phyloP scores from a whole-genome alignment of 2,797 vertebrate species.

The Alca torda region DNA sequence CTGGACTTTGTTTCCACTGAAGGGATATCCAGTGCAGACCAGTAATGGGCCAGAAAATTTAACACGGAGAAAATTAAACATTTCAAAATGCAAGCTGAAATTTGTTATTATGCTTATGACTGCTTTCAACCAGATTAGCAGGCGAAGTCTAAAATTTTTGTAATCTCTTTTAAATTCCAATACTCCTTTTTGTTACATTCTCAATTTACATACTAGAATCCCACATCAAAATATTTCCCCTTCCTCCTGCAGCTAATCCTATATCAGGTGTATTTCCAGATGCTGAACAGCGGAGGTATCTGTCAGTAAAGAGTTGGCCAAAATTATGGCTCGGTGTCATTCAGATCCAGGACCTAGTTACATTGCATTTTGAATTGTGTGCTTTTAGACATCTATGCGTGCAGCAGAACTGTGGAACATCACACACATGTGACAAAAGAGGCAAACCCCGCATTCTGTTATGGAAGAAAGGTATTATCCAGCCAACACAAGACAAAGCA shows the following conservation, averaged over 20 bases:
- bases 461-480: neutral
- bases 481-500: neutral
- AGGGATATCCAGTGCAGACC: neutral
- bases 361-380: neutral
- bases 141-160: neutral
- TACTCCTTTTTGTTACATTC: neutral
- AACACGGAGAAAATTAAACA: neutral
- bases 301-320: neutral
- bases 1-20: neutral
- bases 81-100: neutral
- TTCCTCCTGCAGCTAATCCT: neutral
- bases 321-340: neutral
- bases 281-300: neutral
- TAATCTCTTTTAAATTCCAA: neutral
- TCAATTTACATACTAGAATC: neutral
- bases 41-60: neutral
- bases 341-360: neutral
- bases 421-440: fast-evolving
- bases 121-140: neutral
- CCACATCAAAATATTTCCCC: neutral
- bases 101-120: neutral
- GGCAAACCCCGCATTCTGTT: neutral
- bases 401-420: neutral
- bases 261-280: neutral
- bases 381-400: neutral